A percentile compares a stretch with the other conserved stretches of the same genome.
phyloP scores from a whole-genome alignment of 2,113 vertebrate genomes.

The Pardalotus punctatus region DNA sequence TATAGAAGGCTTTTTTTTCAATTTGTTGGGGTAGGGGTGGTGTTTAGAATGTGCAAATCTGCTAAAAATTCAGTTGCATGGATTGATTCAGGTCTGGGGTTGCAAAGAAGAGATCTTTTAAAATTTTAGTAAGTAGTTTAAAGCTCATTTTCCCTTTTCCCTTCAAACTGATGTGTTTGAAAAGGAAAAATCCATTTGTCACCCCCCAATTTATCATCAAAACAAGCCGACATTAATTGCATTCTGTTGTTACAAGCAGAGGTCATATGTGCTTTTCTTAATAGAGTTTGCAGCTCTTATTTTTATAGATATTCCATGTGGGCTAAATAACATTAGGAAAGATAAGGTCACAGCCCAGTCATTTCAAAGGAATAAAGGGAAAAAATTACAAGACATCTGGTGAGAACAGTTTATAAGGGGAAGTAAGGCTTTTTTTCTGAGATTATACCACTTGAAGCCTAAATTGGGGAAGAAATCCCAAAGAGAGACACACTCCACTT shows the following conservation, averaged over 20 bases:
- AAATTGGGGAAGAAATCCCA: conserved; percentile 45
- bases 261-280: conserved; percentile 51
- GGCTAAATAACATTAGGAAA: conserved; percentile 63
- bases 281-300: conserved; percentile 62
- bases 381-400: conserved; percentile 50
- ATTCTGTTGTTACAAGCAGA: conserved; percentile 50
- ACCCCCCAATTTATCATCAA: conserved; percentile 54
- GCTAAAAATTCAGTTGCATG: not conserved
- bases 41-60: not conserved
- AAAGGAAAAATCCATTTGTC: conserved; percentile 58
- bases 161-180: not conserved
- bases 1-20: not conserved
- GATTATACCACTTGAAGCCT: conserved; percentile 42
- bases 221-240: conserved; percentile 60
- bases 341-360: conserved; percentile 55
- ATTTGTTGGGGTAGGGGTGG: not conserved
- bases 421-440: conserved; percentile 26
- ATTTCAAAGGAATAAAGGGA: conserved; percentile 53
- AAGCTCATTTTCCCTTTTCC: conserved; percentile 18
- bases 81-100: not conserved
- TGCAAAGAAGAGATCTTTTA: not conserved
- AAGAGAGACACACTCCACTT: not conserved
- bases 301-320: conserved; percentile 63
- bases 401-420: conserved; percentile 20
- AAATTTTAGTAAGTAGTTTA: not conserved